A percentile compares a stretch with the other conserved stretches of the same genome.
phyloP scores from a whole-genome alignment of 30 jellyfish, hydroid and myxozoan species.

The Mastigias papua region DNA sequence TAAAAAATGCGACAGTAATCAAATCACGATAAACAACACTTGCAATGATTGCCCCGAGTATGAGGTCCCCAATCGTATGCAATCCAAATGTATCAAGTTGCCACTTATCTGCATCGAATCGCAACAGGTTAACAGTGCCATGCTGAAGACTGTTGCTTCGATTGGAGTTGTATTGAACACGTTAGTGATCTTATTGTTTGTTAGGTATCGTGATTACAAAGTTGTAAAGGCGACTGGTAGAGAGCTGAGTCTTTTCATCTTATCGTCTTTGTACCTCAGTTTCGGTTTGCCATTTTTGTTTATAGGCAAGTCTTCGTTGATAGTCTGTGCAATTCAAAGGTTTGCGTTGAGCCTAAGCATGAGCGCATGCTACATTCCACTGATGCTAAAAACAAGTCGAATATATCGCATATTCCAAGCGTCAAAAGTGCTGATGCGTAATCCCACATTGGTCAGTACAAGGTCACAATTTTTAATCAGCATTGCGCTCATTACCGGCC shows the following conservation, averaged over 20 bases:
- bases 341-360: slow-evolving; percentile 81
- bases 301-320: slow-evolving; percentile 33
- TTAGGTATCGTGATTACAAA: slow-evolving; percentile 43
- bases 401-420: slow-evolving; percentile 88
- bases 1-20: slow-evolving; percentile 33
- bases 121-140: not conserved
- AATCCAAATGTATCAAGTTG: slow-evolving; percentile 21
- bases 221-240: slow-evolving; percentile 79
- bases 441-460: slow-evolving; percentile 82
- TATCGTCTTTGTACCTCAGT: slow-evolving; percentile 67
- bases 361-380: slow-evolving; percentile 87
- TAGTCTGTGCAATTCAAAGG: slow-evolving; percentile 78
- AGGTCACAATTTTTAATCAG: slow-evolving; percentile 85
- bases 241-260: slow-evolving; percentile 66
- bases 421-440: slow-evolving; percentile 49
- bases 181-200: slow-evolving; percentile 29
- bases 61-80: slow-evolving; percentile 30
- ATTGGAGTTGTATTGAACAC: slow-evolving; percentile 68
- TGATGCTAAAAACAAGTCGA: slow-evolving; percentile 89
- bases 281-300: slow-evolving; percentile 65
- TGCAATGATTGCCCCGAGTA: slow-evolving; percentile 37
- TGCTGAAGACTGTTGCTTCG: not conserved
- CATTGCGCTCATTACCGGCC: slow-evolving; percentile 68
- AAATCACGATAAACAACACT: slow-evolving; percentile 39
- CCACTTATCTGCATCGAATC: slow-evolving; percentile 16